Percentiles rank a stretch among this genome's conserved stretches.
phyloP scores from a whole-genome alignment of 53 echinoderm and acorn worm genomes.

The Pentamera pediparva region DNA sequence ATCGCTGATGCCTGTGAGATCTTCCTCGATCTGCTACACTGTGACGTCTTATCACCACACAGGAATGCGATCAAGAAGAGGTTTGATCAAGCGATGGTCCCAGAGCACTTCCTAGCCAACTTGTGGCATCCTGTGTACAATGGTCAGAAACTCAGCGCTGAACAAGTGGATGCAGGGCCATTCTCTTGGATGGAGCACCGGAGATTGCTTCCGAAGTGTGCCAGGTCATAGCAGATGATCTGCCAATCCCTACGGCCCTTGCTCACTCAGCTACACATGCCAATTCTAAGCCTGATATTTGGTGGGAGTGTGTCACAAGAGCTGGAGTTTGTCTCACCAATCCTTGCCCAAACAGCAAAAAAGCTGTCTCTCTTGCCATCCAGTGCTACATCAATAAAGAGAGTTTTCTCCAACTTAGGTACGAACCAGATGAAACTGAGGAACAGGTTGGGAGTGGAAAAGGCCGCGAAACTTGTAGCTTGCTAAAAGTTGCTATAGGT shows the following conservation, averaged over 20 bases:
- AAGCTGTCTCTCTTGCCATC: too few relatives aligned
- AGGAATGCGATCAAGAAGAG: background rate
- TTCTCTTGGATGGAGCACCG: background rate
- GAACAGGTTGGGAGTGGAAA: too few relatives aligned
- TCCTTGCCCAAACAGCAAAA: too few relatives aligned
- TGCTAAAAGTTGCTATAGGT: too few relatives aligned
- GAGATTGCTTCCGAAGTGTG: background rate
- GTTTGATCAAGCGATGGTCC: constrained; percentile 18
- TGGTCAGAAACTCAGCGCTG: background rate
- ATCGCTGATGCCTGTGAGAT: constrained; percentile 25
- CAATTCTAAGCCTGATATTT: background rate
- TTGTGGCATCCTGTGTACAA: background rate
- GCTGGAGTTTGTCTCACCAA: too few relatives aligned
- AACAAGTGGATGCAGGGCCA: background rate
- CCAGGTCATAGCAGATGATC: background rate
- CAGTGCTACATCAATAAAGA: too few relatives aligned
- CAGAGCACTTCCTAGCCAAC: constrained; percentile 13
- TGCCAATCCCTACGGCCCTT: background rate
- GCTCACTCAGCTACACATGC: background rate
- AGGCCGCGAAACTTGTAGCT: too few relatives aligned
- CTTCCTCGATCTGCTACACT: background rate
- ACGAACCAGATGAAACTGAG: too few relatives aligned
- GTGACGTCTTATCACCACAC: background rate
- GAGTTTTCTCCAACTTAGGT: too few relatives aligned
- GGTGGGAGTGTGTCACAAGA: too few relatives aligned